A percentile compares a stretch with the other conserved stretches of the same genome.
These are phyloP conservation scores for Brachypteracias leptosomus DNA, from an alignment of 2,113 vertebrate genomes.

Conservation along the genomic window DNA sequence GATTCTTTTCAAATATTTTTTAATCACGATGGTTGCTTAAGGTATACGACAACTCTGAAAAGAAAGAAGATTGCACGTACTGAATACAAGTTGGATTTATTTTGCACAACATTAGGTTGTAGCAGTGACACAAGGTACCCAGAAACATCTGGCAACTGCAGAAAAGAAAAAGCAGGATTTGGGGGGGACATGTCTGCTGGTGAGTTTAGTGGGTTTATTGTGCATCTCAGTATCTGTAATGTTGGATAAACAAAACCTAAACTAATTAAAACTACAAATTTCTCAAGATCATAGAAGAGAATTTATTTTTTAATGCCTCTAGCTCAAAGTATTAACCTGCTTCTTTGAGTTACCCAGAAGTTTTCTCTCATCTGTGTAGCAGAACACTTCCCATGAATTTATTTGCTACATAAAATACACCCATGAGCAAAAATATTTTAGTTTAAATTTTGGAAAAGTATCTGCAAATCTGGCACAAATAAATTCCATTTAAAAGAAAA, in stretches of 20 bases:
- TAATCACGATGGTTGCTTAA: not conserved
- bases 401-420: not conserved
- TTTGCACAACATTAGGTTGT: accelerated
- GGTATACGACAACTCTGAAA: not conserved
- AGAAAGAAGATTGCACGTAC: not conserved
- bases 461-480: not conserved
- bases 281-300: not conserved
- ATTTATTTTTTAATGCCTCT: not conserved
- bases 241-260: not conserved
- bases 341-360: not conserved
- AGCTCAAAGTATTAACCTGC: not conserved
- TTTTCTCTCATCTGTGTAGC: not conserved
- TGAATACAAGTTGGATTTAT: not conserved
- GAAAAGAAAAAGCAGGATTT: not conserved
- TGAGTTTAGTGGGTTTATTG: not conserved
- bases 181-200: not conserved
- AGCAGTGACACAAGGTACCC: not conserved
- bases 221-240: not conserved
- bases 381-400: not conserved
- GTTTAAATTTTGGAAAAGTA: no score
- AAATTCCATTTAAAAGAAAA: not conserved
- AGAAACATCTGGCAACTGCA: not conserved
- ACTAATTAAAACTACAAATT: not conserved
- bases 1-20: not conserved
- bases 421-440: not conserved